Evolutionary conservation across 2,888 invertebrate species (phyloP).

Genomic region (Rosalia funebris): DNA sequence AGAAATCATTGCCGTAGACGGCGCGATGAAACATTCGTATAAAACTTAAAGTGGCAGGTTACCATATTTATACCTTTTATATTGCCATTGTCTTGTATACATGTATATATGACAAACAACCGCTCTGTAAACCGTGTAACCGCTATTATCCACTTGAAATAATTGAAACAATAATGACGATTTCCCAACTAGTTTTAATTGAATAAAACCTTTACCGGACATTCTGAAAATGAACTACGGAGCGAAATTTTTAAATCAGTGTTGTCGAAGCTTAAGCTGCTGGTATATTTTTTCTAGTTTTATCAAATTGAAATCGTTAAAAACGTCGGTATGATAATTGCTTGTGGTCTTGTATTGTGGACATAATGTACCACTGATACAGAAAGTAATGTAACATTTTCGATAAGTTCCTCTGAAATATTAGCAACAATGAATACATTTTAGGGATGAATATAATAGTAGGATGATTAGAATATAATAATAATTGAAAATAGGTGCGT

Average conservation of each 20-base stretch:
- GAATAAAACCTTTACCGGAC: constrained; percentile 38
- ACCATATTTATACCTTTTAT: constrained; percentile 35
- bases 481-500: no score
- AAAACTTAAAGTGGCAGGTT: constrained; percentile 5
- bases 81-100: constrained; percentile 34
- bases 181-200: constrained; percentile 50
- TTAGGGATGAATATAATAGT: no score
- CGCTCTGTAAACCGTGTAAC: constrained; percentile 41
- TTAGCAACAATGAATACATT: no score
- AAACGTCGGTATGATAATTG: no score
- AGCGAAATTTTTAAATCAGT: constrained; percentile 2
- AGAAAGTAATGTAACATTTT: no score
- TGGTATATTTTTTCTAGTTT: background rate
- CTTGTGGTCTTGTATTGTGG: no score
- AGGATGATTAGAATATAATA: no score
- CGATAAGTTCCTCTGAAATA: no score
- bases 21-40: background rate
- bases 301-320: background rate
- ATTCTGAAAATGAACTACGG: constrained; percentile 28
- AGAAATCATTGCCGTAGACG: background rate
- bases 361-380: no score
- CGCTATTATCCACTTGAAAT: constrained; percentile 51
- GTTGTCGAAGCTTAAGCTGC: background rate
- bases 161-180: constrained; percentile 48
- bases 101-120: constrained; percentile 39